Conservation (phyloP, 2,113 vertebrate genomes). For the Cacatua alba region DNA sequence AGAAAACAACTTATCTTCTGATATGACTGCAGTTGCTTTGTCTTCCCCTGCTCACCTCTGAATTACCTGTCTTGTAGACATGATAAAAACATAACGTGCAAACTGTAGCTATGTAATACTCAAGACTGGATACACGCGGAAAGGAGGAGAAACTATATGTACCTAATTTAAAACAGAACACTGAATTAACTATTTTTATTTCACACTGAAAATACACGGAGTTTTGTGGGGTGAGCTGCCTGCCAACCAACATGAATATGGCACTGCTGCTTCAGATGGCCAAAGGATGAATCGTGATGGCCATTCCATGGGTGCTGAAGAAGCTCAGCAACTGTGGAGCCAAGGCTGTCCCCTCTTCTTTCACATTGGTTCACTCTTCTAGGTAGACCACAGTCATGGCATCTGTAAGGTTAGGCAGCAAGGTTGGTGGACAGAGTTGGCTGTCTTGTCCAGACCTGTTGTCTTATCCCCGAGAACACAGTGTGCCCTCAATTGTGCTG, state of each 20-base stretch:
- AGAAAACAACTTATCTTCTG: background rate
- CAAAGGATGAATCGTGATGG: background rate
- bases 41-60: background rate
- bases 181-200: background rate
- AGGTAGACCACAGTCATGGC: rapidly evolving
- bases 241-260: background rate
- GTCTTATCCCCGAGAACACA: background rate
- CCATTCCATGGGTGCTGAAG: background rate
- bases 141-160: background rate
- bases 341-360: background rate
- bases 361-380: background rate
- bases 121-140: background rate
- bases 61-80: background rate
- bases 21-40: background rate
- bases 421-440: background rate
- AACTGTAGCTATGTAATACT: background rate
- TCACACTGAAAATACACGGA: background rate
- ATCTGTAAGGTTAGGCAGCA: background rate
- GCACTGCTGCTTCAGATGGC: background rate
- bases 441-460: background rate
- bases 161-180: background rate
- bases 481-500: background rate
- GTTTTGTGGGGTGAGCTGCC: background rate
- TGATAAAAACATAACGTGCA: background rate
- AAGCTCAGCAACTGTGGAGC: background rate